Evolutionary conservation across 1,140 invertebrate genomes (phyloP).

Genomic region (Hycleus phaleratus): DNA sequence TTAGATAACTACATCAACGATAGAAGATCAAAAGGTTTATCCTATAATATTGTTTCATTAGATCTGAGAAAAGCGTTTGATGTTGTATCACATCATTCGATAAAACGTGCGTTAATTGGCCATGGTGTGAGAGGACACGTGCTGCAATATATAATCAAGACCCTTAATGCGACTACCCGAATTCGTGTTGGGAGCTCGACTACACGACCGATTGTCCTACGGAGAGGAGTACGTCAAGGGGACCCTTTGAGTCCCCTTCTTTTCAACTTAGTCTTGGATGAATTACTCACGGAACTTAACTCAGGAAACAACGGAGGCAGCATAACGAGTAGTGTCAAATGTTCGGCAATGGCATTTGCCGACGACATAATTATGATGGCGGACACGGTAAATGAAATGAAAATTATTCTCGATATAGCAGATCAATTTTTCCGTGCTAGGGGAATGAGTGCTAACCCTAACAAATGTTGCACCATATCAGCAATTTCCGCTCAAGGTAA

Average conservation of each 20-base stretch:
- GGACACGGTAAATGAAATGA: background rate
- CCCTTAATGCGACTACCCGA: slow-evolving; percentile 24
- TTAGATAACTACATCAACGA: slow-evolving; percentile 34
- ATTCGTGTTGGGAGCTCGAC: slow-evolving; percentile 29
- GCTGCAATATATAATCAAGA: slow-evolving; percentile 25
- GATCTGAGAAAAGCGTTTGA: slow-evolving; percentile 36
- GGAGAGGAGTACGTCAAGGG: slow-evolving; percentile 40
- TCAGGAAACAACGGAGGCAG: background rate
- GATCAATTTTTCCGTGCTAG: background rate
- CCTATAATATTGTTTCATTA: slow-evolving; percentile 32
- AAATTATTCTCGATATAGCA: background rate
- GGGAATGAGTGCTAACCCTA: slow-evolving; percentile 11
- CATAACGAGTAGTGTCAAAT: background rate
- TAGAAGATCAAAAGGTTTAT: slow-evolving; percentile 30
- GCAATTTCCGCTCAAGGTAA: background rate
- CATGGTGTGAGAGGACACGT: slow-evolving; percentile 23
- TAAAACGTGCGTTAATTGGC: slow-evolving; percentile 20
- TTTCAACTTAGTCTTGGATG: slow-evolving; percentile 33
- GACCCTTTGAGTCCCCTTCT: slow-evolving; percentile 36
- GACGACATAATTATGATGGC: slow-evolving; percentile 33
- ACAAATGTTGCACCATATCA: background rate
- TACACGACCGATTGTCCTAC: slow-evolving; percentile 34
- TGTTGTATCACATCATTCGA: slow-evolving; percentile 32
- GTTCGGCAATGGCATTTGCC: slow-evolving; percentile 27
- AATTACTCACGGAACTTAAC: slow-evolving; percentile 11